These are phyloP conservation scores for Nomada fucata DNA, from an alignment of 2,888 invertebrate species.

Conservation along the genomic window DNA sequence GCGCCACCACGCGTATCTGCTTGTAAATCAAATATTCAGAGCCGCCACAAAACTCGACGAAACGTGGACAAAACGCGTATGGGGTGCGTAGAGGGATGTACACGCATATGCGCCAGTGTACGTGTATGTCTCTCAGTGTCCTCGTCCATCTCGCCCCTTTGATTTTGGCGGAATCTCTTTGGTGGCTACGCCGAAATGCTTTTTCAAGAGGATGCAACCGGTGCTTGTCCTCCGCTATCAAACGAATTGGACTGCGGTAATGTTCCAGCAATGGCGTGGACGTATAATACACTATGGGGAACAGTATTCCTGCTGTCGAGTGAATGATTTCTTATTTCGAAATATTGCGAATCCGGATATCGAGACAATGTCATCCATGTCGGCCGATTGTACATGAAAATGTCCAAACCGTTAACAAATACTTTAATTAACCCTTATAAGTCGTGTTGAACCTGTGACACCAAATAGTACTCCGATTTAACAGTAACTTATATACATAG, in stretches of 20 bases:
- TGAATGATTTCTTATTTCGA: no score
- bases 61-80: conserved; percentile 16
- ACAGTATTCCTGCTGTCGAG: no score
- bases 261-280: background rate
- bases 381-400: no score
- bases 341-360: no score
- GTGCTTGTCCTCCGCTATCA: conserved; percentile 43
- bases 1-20: conserved; percentile 32
- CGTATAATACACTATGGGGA: no score
- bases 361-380: no score
- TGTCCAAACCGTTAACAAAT: no score
- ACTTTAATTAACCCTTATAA: no score
- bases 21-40: conserved; percentile 60
- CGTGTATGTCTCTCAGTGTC: background rate
- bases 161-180: conserved; percentile 56
- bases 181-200: conserved; percentile 32
- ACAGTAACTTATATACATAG: no score
- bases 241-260: conserved; percentile 12
- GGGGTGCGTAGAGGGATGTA: background rate
- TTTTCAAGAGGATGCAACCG: conserved; percentile 22
- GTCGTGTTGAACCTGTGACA: no score
- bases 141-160: conserved; percentile 43
- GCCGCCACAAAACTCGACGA: conserved; percentile 36
- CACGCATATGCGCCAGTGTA: conserved; percentile 22
- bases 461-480: no score